Evolutionary conservation across 2,113 vertebrate species (phyloP).

Genomic region (Pteropus alecto): DNA sequence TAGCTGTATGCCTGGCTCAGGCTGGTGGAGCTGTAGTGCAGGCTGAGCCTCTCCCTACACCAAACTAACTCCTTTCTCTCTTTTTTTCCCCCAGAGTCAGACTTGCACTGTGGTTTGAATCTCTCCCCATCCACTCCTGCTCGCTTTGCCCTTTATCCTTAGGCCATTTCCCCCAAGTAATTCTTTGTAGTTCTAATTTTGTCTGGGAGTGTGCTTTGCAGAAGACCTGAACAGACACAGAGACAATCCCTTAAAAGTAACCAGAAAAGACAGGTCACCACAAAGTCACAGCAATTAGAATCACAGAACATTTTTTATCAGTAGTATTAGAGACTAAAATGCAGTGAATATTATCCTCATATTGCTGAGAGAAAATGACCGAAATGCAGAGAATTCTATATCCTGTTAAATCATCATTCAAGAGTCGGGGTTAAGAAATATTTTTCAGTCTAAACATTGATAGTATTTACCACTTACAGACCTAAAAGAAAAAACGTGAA

Average conservation of each 20-base stretch:
- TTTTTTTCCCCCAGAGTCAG: background rate
- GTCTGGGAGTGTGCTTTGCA: background rate
- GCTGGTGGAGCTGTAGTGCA: background rate
- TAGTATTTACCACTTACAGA: background rate
- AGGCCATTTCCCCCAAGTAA: background rate
- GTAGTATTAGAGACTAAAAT: background rate
- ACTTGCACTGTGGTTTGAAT: background rate
- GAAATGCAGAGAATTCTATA: background rate
- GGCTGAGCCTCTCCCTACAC: background rate
- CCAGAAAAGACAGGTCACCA: background rate
- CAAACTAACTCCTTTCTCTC: background rate
- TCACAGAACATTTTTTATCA: background rate
- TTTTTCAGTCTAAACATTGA: background rate
- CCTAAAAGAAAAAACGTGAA: slow-evolving; percentile 21
- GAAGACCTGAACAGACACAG: background rate
- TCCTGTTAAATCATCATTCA: background rate
- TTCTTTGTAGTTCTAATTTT: background rate
- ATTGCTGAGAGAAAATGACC: background rate
- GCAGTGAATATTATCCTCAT: background rate
- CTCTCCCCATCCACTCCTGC: no score
- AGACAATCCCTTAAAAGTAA: background rate
- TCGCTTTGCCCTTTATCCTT: background rate
- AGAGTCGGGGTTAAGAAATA: background rate
- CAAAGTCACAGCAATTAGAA: background rate
- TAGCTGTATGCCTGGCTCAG: background rate